Evolutionary conservation across 2,113 vertebrate species (phyloP), one percentile per base, ranked within the genome.

Genomic region (Spilogale gracilis): DNA sequence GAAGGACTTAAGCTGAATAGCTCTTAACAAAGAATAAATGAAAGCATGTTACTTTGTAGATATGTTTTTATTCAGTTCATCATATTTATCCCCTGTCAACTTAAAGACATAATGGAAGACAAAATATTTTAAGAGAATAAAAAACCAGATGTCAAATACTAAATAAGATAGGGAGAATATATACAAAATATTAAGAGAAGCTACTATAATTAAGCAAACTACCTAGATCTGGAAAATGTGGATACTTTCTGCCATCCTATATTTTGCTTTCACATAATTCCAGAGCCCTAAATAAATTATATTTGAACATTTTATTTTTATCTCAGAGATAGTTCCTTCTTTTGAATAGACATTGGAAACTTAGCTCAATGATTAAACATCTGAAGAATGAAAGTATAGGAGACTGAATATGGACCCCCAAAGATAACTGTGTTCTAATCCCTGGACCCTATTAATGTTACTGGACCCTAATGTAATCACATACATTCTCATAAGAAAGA

Each of bases 301-400:
- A 27, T 61, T 69, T 89, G 58, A 67, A 88, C 65, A 43, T 89
- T 74, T 96, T 60, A 80, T 81, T 96, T 94, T 91, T 27, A 92
- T 32, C 65, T 89, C 54, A 87, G 48, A 83, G 25, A 63, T 23
- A 48, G 23, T 94, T 85, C 38, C 60, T 83, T 92, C 21, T 48
- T 79, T 82, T 86, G 56, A 82, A 48, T 25, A 73, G 61, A 65
- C 14, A 23, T 14, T 71, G 27, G 23, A 61, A 91, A 88, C 10
- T 79, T 23, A 82, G 60, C 13, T 81, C 48, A 71, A 4, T 84
- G 48, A 95, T 76, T 45, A 52, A 61, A 94, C 25, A 43, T 43
- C 5, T 16, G 50, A 94, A 73, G 45, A 78, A 69, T 5, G 21
- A 38, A 82, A 87, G 18, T 69, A 7, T 50, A 17, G 0, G 74